Evolutionary conservation across 2,797 vertebrate genomes (phyloP), one percentile per base, ranked within the genome.

Genomic region (Trematocara caparti): DNA sequence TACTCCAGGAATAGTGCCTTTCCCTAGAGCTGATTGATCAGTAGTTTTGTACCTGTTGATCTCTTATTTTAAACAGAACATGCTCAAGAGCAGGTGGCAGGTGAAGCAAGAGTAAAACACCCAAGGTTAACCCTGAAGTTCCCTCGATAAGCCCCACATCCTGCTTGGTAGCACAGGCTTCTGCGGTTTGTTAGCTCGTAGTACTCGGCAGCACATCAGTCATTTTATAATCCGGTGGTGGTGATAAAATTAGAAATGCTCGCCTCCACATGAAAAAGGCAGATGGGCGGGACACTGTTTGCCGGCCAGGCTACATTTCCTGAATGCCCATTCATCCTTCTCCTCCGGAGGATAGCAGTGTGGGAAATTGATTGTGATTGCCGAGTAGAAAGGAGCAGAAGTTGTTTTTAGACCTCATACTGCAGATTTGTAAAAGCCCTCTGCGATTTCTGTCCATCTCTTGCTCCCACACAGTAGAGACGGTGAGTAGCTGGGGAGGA

Each of bases 211-310:
- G 69, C 45, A 82, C 86, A 76, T 88, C 66, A 76, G 5, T 86
- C 11, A 32, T 62, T 32, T 59, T 76, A 14, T 57, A 75, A 84
- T 43, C 38, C 0, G 4, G 27, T 14, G 43, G 47, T 8, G 73
- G 77, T 71, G 69, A 51, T 88, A 85, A 81, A 92, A 84, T 86
- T 88, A 89, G 89, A 89, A 84, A 74, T 21, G 55, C n/a, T 21
- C 2, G 40, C 43, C 69, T 66, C 78, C 2, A 2, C 34, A 45
- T 43, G 30, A 57, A 47, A 86, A 80, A 81, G 83, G 78, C 75
- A 76, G 89, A 85, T 72, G 83, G 85, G 82, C 3, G 75, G 75
- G 80, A 48, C 6, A 38, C 11, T 66, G 80, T 32, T 50, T 80
- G 76, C 43, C 3, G 14, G 21, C 62, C 66, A 8, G 72, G 78